These are phyloP conservation scores for Zaprionus ornatus DNA, from an alignment of 1,140 invertebrate genomes.

Conservation along the genomic window DNA sequence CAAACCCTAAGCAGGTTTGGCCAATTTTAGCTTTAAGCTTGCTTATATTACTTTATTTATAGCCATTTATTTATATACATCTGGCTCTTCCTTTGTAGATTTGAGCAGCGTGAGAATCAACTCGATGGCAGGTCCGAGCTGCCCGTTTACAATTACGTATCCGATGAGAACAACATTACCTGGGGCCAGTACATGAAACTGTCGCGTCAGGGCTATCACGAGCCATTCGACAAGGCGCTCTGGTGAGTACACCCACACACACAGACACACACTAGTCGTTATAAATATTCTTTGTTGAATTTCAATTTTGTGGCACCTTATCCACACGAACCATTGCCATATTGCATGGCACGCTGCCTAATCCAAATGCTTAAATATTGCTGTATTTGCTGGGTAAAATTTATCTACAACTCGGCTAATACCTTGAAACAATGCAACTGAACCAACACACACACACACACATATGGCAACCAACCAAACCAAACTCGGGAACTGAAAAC, in stretches of 20 bases:
- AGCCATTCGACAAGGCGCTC: conserved; percentile 82
- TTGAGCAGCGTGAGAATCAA: conserved; percentile 46
- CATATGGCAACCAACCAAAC: conserved; percentile 41
- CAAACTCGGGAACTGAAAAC: conserved; percentile 32
- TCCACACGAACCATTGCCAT: conserved; percentile 38
- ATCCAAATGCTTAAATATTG: conserved; percentile 78
- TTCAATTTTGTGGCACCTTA: conserved; percentile 34
- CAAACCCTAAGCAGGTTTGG: not conserved
- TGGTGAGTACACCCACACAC: conserved; percentile 59
- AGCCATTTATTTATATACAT: not conserved
- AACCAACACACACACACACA: conserved; percentile 12
- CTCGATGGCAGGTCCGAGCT: conserved; percentile 72
- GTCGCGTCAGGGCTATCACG: conserved; percentile 80
- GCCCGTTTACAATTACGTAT: conserved; percentile 85
- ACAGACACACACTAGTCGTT: not conserved
- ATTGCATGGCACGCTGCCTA: conserved; percentile 65
- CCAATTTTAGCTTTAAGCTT: not conserved
- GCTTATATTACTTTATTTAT: not conserved
- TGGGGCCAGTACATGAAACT: conserved; percentile 85
- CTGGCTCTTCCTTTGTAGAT: conserved; percentile 30
- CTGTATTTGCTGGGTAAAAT: conserved; percentile 58
- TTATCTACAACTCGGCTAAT: conserved; percentile 71
- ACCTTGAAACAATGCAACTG: conserved; percentile 72
- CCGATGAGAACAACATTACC: conserved; percentile 82
- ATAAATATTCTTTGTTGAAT: conserved; percentile 63